A percentile compares a stretch with the other conserved stretches of the same genome.
These are phyloP conservation scores for Drepana arcuata DNA, from an alignment of 1,140 invertebrate genomes.

Conservation along the genomic window DNA sequence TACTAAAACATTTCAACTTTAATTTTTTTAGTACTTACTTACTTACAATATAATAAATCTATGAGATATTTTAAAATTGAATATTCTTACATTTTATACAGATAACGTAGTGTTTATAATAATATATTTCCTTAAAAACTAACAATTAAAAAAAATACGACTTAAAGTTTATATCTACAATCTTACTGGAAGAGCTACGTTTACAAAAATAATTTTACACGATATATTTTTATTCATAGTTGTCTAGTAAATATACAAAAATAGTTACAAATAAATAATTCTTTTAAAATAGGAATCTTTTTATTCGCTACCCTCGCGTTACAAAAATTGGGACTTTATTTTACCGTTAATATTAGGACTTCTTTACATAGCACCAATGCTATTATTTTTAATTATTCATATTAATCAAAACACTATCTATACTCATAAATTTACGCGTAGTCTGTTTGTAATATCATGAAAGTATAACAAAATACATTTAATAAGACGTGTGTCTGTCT, in stretches of 20 bases:
- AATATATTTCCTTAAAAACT: conserved; percentile 23
- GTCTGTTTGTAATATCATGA: too few species aligned
- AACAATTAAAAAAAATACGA: conserved; percentile 32
- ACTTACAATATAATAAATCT: conserved; percentile 47
- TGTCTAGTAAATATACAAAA: conserved; percentile 55
- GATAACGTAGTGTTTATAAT: conserved; percentile 32
- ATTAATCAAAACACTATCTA: not conserved
- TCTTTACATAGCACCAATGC: not conserved
- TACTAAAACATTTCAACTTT: conserved; percentile 29
- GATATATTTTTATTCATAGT: not conserved
- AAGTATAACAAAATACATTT: too few species aligned
- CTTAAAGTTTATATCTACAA: conserved; percentile 51
- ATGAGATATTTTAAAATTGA: conserved; percentile 63
- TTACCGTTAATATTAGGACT: not conserved
- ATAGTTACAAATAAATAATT: conserved; percentile 68
- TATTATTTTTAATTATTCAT: not conserved
- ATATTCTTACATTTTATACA: conserved; percentile 62
- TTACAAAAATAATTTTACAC: conserved; percentile 4
- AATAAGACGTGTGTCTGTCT: too few species aligned
- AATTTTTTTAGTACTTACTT: conserved; percentile 54
- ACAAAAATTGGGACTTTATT: conserved; percentile 12
- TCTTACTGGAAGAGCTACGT: conserved; percentile 51
- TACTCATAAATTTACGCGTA: not conserved
- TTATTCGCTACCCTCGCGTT: conserved; percentile 19
- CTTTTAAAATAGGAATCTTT: conserved; percentile 53